Percentiles rank a stretch among this genome's conserved stretches.
Conservation (phyloP, 2,888 invertebrate species). For the Cactoblastis cactorum region DNA sequence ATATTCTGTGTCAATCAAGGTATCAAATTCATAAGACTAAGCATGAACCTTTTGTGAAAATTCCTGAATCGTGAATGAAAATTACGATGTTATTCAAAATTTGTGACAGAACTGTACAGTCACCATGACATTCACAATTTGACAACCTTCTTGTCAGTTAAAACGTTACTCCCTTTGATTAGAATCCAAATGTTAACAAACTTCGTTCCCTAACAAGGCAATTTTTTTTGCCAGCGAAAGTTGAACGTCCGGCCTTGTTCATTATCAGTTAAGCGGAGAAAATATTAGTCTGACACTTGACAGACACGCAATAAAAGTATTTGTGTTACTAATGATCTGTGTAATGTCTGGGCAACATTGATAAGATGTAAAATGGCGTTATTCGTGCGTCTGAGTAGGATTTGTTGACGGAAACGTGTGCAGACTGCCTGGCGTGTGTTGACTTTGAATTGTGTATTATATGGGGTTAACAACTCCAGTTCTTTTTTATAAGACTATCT, state of each 20-base stretch:
- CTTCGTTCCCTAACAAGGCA: constrained; percentile 1
- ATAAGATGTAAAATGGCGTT: not conserved
- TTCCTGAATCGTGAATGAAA: too few species aligned
- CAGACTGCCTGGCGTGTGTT: not conserved
- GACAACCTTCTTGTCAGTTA: not conserved
- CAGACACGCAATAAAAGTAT: constrained; percentile 7
- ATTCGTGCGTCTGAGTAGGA: not conserved
- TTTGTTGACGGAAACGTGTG: constrained; percentile 6
- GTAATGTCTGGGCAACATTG: not conserved
- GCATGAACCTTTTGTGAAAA: too few species aligned
- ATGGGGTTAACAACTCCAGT: not conserved
- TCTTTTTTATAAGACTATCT: not conserved
- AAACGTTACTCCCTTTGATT: not conserved
- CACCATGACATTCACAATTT: too few species aligned
- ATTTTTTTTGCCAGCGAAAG: constrained; percentile 21
- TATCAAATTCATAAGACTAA: too few species aligned
- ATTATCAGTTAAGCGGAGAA: constrained; percentile 12
- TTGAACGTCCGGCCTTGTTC: constrained; percentile 36
- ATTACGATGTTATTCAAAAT: too few species aligned
- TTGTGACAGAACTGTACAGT: too few species aligned
- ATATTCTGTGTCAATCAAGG: too few species aligned
- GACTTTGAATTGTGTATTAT: not conserved
- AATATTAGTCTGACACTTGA: constrained; percentile 14
- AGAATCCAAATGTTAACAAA: constrained; percentile 1
- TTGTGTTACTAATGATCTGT: not conserved